Base-by-base conservation (phyloP, 2,888 invertebrate genomes). In the Drosophila maculinotata region DNA sequence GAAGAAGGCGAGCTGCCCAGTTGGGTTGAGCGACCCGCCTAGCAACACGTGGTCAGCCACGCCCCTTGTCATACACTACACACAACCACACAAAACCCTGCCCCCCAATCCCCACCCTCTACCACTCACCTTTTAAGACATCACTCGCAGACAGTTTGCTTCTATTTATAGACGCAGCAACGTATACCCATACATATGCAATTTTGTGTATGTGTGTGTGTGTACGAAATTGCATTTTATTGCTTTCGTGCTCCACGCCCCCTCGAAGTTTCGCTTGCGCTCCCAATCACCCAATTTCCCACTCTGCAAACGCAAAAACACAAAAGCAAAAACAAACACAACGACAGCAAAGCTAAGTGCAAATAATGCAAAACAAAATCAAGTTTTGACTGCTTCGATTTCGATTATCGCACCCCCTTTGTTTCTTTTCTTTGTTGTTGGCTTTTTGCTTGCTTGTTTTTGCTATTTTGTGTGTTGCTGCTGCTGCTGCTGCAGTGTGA, bases 21-120 rank as follows among this genome's bases (percentile, higher is more conserved):
- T 42, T 59, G 65, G 53, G 76, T 82, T 78, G 67, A 82, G 79
- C 78, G 82, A 78, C 78, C 79, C 82, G 79, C 79, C 76, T 76
- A 79, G 82, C 78, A 78, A 78, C 78, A 79, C 82, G 78, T 71
- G 82, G 63, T 66, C 68, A 75, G 59, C 67, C 59, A 65, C 47
- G 72, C 58, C 69, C 14, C 48, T 31, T 31, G 33, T 45, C 25
- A 30, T 26, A 28, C n/a, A 8, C 47, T n/a, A n/a, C n/a, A n/a
- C n/a, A n/a, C n/a, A n/a, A n/a, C n/a, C n/a, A n/a, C n/a, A n/a
- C n/a, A n/a, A n/a, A n/a, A n/a, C 12, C 20, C 9, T 52, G 28
- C 48, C 63, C 52, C 56, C 42, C 20, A 38, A n/a, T 17, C 38
- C 4, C 38, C n/a, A n/a, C 48, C 20, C 41, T 4, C 15, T 7